Conservation (phyloP, 37 sponge, comb jelly and placozoan species). For the Diacarnus erythraeanus region DNA sequence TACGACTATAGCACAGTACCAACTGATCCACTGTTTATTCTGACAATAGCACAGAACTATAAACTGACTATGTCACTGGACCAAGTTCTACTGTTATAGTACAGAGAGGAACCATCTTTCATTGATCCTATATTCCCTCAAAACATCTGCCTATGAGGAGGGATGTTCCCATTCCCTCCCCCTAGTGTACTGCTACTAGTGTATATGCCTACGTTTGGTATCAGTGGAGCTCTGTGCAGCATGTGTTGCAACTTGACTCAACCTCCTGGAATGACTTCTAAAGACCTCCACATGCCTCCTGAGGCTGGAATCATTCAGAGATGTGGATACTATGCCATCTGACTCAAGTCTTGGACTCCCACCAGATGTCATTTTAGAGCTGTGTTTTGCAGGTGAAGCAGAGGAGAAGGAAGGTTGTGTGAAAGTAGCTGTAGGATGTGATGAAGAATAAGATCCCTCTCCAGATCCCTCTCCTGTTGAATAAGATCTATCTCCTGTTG, state of each 20-base stretch:
- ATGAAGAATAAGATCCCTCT: not conserved
- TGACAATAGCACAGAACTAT: no score
- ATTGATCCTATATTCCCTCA: not conserved
- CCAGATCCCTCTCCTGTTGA: no score
- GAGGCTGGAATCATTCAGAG: slow-evolving; percentile 12
- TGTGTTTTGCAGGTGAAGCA: not conserved
- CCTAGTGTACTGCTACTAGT: not conserved
- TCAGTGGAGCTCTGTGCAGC: slow-evolving; percentile 78
- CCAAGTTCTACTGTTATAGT: not conserved
- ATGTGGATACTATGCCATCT: not conserved
- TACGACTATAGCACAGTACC: slow-evolving; percentile 57
- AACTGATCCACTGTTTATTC: slow-evolving; percentile 63
- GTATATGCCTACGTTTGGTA: slow-evolving; percentile 51
- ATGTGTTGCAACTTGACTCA: slow-evolving; percentile 76
- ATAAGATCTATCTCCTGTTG: slow-evolving; percentile 2
- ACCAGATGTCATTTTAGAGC: not conserved
- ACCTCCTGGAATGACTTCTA: slow-evolving; percentile 57
- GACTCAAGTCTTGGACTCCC: not conserved
- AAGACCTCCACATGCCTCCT: slow-evolving; percentile 61
- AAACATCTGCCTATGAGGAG: not conserved
- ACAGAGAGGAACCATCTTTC: not conserved
- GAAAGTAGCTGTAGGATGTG: not conserved
- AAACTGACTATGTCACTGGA: no score
- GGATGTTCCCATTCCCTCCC: not conserved
- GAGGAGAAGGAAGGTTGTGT: not conserved